Conservation (phyloP, 2,888 invertebrate species). For the Tortricodes alternella region DNA sequence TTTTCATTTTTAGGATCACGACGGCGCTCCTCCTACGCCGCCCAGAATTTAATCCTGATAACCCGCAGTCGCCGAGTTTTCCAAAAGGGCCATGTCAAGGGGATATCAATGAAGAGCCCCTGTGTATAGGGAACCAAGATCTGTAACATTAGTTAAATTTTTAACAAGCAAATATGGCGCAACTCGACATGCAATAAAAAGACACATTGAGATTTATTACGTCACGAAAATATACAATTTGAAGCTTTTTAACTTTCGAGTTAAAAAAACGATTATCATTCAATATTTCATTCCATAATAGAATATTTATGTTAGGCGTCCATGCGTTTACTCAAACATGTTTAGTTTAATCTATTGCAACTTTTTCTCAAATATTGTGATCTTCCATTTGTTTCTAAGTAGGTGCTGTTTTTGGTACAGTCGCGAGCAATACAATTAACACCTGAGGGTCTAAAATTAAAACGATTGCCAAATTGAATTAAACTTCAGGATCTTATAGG, state of each 20-base stretch:
- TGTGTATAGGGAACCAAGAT: constrained; percentile 5
- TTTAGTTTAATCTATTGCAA: constrained; percentile 5
- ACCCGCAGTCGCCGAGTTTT: constrained; percentile 4
- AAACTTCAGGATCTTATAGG: no score
- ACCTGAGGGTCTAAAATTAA: no score
- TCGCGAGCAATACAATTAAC: background rate
- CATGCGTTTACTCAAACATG: constrained; percentile 13
- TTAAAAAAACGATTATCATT: no score
- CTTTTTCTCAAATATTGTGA: constrained; percentile 12
- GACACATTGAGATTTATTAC: background rate
- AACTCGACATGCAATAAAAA: background rate
- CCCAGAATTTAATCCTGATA: constrained; percentile 63
- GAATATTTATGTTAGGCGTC: constrained; percentile 23
- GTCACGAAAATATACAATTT: background rate
- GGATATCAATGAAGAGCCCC: background rate
- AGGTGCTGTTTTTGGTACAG: background rate
- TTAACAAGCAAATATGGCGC: background rate
- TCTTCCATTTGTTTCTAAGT: background rate
- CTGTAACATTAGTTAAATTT: background rate
- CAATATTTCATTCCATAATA: constrained; percentile 26
- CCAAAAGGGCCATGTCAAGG: background rate
- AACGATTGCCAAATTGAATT: no score
- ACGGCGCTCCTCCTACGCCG: constrained; percentile 75
- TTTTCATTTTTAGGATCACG: constrained; percentile 61
- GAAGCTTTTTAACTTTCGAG: background rate